Conservation (phyloP, 2,797 vertebrate species). For the Caiman crocodilus region DNA sequence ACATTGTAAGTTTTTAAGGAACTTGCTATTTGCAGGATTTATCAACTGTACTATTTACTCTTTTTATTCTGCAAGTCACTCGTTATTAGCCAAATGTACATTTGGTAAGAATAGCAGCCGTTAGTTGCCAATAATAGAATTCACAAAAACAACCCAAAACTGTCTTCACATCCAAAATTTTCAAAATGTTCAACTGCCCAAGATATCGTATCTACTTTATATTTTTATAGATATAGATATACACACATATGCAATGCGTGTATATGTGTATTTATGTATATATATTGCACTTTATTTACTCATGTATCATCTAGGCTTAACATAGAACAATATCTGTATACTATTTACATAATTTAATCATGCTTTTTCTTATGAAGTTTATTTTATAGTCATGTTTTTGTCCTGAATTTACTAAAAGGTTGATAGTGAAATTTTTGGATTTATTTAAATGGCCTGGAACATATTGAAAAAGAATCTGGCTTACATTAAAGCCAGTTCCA, state of each 20-base stretch:
- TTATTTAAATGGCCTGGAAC: neutral
- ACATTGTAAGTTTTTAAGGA: neutral
- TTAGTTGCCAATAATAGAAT: neutral
- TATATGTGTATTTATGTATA: neutral
- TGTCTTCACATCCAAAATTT: too few species aligned
- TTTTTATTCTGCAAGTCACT: neutral
- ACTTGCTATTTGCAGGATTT: neutral
- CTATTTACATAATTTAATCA: neutral
- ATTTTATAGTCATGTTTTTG: neutral
- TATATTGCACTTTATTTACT: neutral
- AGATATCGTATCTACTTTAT: too few species aligned
- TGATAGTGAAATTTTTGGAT: neutral
- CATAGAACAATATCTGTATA: neutral
- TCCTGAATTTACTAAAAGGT: conserved; percentile 11
- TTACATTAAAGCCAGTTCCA: neutral
- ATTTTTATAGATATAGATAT: too few species aligned
- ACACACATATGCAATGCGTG: too few species aligned
- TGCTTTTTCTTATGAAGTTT: neutral
- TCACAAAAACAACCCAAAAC: too few species aligned
- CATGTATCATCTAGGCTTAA: neutral
- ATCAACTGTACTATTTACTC: neutral
- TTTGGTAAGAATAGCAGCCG: neutral
- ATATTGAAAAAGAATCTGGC: neutral
- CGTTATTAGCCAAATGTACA: neutral
- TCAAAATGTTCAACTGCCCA: too few species aligned